Base-by-base conservation (phyloP, 2,888 invertebrate genomes). In the Andricus curvator region DNA sequence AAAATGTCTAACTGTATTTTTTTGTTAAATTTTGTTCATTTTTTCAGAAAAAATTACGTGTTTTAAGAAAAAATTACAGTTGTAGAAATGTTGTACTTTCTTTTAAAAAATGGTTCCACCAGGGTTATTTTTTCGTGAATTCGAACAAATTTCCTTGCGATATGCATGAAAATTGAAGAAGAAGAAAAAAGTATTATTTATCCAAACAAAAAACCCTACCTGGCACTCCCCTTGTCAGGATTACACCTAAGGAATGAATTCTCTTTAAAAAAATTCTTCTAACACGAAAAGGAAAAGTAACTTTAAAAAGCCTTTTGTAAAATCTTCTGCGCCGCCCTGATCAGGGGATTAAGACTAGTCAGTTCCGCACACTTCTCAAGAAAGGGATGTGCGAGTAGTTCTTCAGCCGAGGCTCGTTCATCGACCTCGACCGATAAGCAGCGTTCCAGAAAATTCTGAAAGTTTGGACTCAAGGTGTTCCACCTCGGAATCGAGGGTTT, bases 371-470 rank as follows among this genome's bases (percentile, higher is more conserved):
- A 96, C 86, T 96, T 96, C 64, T 95, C 93, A 67, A 98, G 93
- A 93, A 98, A 98, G 0, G 96, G 95, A 93, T 98, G 98, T 2
- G 93, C 91, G n/a, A 98, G 93, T 8, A 98, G 94, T 88, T 97
- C 96, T 11, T 95, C 94, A 0, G 98, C 97, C 0, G 96, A 95
- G 2, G 97, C 96, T 84, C 98, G 93, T 84, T 94, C 93, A 81
- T 97, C 97, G 0, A 97, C 97, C 86, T 97, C 96, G 0, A 97
- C 96, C 93, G 97, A 96, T 65, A 99, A 95, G 90, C 99, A 99
- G 85, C 96, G 95, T 93, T 99, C 97, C 79, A 99, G 94, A 89
- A 98, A 97, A 91, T 96, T 95, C 92, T 96, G 96, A 88, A 98
- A 95, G 78, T 96, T 95, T 0, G 95, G 94, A 37, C 97, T 97